phyloP scores from a whole-genome alignment of 2,888 invertebrate genomes.

The Conomelus anceps region DNA sequence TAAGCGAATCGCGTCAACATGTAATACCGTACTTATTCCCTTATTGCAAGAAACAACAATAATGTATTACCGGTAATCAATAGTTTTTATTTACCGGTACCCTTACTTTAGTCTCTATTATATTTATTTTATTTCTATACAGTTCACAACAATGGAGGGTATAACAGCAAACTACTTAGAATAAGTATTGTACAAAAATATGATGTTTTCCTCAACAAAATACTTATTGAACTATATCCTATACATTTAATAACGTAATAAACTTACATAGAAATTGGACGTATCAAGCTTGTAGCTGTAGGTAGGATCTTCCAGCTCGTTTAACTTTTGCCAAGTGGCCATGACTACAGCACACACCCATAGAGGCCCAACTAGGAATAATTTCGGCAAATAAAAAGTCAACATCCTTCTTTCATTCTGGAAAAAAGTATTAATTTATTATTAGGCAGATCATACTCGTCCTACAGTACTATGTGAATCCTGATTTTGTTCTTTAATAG shows the following conservation, averaged over 20 bases:
- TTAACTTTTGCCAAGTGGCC: conserved; percentile 84
- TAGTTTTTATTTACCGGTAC: too few species aligned
- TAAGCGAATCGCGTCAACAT: too few species aligned
- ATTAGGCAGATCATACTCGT: too few species aligned
- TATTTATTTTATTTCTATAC: too few species aligned
- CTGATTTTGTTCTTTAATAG: too few species aligned
- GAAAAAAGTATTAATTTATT: conserved; percentile 27
- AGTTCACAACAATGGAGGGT: too few species aligned
- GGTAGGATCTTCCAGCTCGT: conserved; percentile 83
- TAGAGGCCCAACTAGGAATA: conserved; percentile 75
- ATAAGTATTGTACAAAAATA: too few species aligned
- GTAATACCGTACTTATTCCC: too few species aligned
- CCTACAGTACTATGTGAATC: neutral
- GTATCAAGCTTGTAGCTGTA: conserved; percentile 84
- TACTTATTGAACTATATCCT: neutral
- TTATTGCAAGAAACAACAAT: too few species aligned
- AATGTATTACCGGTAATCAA: too few species aligned
- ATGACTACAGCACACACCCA: conserved; percentile 82
- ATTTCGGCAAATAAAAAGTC: conserved; percentile 86
- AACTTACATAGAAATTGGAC: conserved; percentile 70
- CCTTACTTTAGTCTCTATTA: too few species aligned
- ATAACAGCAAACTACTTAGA: too few species aligned
- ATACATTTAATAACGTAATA: neutral
- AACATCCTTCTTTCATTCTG: conserved; percentile 82
- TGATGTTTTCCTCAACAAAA: neutral